Evolutionary conservation across 2,113 vertebrate species (phyloP), one percentile per base, ranked within the genome.

Genomic region (Onychostoma macrolepis): DNA sequence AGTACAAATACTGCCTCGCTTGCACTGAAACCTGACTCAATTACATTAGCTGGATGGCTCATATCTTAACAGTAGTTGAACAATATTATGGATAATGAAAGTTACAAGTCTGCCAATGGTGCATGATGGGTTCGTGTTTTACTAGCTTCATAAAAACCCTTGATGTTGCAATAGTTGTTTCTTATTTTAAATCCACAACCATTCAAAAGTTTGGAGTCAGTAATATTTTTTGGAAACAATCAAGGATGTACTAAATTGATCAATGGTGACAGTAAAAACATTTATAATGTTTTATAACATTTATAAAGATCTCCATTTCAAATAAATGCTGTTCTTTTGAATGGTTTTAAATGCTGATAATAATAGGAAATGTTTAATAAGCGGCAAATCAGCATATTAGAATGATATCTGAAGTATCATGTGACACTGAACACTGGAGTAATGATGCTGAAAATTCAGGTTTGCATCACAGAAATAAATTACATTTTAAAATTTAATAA

Each of bases 1-100:
- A 15, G 78, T 41, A 61, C 21, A 61, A 38, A 36, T 78, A 80
- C 36, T 26, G 53, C 53, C 11, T 75, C 21, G 7, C 24, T 21
- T 28, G 58, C 61, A 11, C 15, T 69, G 41, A 67, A 30, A 67
- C 26, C 56, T 81, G n/a, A 81, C 79, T 80, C 28, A 81, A 28
- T 43, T 80, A 33, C 15, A 0, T 26, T 65, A 17, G 24, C 36
- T 43, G 56, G 38, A 75, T 75, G 10, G 72, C 21, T 50, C 74
- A 15, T 43, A 77, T 77, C 43, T n/a, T 26, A 77, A 78, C 75
- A 0, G 36, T 65, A n/a, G 8, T n/a, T 41, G 33, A 63, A 17
- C 38, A 43, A 82, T 61, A 65, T 45, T 28, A n/a, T 61, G 78
- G 21, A 41, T 38, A 80, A 58, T 80, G 11, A 61, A 61, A 58